These are phyloP conservation scores for Mormyrus iriodes DNA, from an alignment of 2,113 vertebrate genomes.

Conservation along the genomic window DNA sequence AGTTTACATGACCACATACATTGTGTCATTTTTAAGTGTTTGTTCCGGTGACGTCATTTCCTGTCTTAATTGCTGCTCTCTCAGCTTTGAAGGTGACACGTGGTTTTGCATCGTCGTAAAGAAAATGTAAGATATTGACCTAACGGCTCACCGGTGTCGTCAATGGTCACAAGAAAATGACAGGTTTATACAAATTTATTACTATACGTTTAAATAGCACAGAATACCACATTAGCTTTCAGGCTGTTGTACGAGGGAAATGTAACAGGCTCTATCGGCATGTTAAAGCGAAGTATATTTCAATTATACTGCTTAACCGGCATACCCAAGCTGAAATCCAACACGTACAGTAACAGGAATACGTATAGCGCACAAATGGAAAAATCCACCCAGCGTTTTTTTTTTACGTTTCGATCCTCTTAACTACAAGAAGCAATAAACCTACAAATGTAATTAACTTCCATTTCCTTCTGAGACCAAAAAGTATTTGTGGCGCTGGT, in stretches of 20 bases:
- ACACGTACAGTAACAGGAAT: neutral
- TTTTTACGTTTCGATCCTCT: neutral
- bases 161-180: neutral
- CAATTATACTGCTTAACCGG: neutral
- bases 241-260: neutral
- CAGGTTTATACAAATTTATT: neutral
- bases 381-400: neutral
- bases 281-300: neutral
- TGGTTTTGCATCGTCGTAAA: neutral
- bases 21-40: conserved; percentile 17
- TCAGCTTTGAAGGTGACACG: neutral
- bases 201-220: neutral
- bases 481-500: neutral
- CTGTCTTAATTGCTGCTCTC: conserved; percentile 13
- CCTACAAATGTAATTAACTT: neutral
- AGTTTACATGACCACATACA: neutral
- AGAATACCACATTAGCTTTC: neutral
- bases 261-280: neutral
- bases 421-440: neutral
- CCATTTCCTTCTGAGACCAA: neutral
- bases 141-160: neutral
- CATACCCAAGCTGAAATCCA: neutral
- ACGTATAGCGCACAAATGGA: neutral
- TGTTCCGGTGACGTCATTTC: conserved; percentile 53
- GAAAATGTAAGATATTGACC: neutral